Conservation (phyloP, 2,888 invertebrate species). For the Yponomeuta sedellus region DNA sequence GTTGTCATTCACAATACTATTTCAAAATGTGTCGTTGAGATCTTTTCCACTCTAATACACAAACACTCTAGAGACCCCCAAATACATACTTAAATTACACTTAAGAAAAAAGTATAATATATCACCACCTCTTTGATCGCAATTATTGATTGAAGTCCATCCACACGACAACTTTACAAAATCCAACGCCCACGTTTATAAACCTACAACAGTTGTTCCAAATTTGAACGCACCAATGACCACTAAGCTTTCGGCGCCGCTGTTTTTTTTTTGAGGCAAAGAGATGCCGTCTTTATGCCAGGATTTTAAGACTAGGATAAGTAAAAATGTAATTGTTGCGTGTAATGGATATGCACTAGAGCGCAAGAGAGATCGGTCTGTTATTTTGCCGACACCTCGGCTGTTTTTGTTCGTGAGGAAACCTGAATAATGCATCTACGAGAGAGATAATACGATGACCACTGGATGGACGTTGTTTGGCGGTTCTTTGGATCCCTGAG, state of each 20-base stretch:
- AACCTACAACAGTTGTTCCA: conserved; percentile 27
- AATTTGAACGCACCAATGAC: conserved; percentile 47
- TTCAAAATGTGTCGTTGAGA: not conserved
- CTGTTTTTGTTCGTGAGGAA: conserved; percentile 34
- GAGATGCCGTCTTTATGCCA: conserved; percentile 23
- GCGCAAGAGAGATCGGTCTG: conserved; percentile 57
- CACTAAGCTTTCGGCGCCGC: conserved; percentile 30
- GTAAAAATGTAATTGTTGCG: conserved; percentile 40
- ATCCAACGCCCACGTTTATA: conserved; percentile 32
- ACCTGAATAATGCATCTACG: not conserved
- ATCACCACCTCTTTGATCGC: not conserved
- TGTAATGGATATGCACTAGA: conserved; percentile 73
- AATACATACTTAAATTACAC: conserved; percentile 2
- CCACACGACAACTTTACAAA: conserved; percentile 13
- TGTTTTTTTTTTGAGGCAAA: conserved; percentile 35
- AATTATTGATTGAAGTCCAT: not conserved
- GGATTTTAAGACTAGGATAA: conserved; percentile 38
- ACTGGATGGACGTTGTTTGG: conserved; percentile 19
- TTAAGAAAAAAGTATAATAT: not conserved
- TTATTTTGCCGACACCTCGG: conserved; percentile 48
- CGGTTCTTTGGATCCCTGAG: conserved; percentile 4
- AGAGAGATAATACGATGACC: conserved; percentile 27
- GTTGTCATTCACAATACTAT: not conserved
- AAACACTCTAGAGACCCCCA: not conserved
- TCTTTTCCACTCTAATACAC: not conserved